These are phyloP conservation scores for Prietella phreatophila DNA, from an alignment of 2,113 vertebrate species.

Conservation along the genomic window DNA sequence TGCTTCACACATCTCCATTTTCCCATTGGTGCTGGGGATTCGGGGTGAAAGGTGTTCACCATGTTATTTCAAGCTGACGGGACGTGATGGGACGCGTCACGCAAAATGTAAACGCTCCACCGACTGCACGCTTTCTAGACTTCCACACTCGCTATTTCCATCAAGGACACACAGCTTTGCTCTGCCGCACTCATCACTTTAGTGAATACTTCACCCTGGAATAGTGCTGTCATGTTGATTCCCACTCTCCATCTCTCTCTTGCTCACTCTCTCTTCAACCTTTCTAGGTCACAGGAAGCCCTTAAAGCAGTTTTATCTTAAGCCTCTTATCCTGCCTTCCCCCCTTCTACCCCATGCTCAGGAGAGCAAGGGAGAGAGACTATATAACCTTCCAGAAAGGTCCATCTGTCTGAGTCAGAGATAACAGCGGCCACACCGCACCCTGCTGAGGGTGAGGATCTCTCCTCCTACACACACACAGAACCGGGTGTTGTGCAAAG, in stretches of 20 bases:
- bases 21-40: not conserved
- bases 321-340: conserved; percentile 63
- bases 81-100: not conserved
- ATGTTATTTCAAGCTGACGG: conserved; percentile 9
- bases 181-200: conserved; percentile 60
- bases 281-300: conserved; percentile 45
- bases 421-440: conserved; percentile 20
- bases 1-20: not conserved
- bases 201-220: conserved; percentile 11
- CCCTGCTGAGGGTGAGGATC: conserved; percentile 8
- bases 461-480: conserved; percentile 18
- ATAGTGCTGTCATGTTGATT: conserved; percentile 14
- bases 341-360: conserved; percentile 49
- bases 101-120: not conserved
- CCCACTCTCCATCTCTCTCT: conserved; percentile 5
- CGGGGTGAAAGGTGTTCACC: not conserved
- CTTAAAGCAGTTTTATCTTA: conserved; percentile 56
- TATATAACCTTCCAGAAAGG: conserved; percentile 53
- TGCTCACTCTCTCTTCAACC: conserved; percentile 35
- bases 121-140: not conserved
- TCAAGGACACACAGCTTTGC: conserved; percentile 59
- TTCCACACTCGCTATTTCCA: conserved; percentile 11
- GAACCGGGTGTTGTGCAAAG: conserved; percentile 19
- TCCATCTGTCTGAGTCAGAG: conserved; percentile 49
- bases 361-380: conserved; percentile 17